Evolutionary conservation across 2,888 invertebrate genomes (phyloP).

Genomic region (Apoda limacodes): DNA sequence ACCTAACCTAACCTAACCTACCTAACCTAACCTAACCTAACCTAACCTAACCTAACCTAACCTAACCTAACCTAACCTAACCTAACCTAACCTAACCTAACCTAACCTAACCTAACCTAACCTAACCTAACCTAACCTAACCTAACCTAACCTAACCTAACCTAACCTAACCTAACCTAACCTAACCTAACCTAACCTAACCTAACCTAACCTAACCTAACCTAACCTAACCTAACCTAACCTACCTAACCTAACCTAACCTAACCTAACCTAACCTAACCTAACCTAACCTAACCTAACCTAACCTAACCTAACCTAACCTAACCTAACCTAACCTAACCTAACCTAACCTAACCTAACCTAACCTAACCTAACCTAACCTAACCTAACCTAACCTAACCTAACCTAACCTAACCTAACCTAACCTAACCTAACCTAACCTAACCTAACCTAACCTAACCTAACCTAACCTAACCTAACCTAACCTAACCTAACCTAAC

Average conservation of each 20-base stretch:
- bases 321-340: slow-evolving; percentile 10
- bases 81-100: slow-evolving; percentile 2
- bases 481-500: slow-evolving; percentile 16
- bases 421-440: slow-evolving; percentile 5
- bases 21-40: slow-evolving; percentile 11
- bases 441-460: slow-evolving; percentile 9
- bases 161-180: slow-evolving; percentile 13
- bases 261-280: slow-evolving; percentile 15
- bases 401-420: slow-evolving; percentile 10
- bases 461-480: slow-evolving; percentile 10
- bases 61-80: slow-evolving; percentile 1
- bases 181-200: slow-evolving; percentile 13
- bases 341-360: slow-evolving; percentile 11
- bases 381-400: slow-evolving; percentile 11
- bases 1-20: slow-evolving; percentile 7
- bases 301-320: slow-evolving; percentile 8
- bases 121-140: slow-evolving; percentile 2
- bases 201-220: slow-evolving; percentile 14
- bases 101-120: background rate
- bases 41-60: slow-evolving; percentile 3
- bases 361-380: slow-evolving; percentile 9
- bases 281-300: slow-evolving; percentile 11
- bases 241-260: slow-evolving; percentile 13
- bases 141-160: slow-evolving; percentile 10
- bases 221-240: slow-evolving; percentile 9